Conservation (phyloP, 2,113 vertebrate genomes). For the Scomber scombrus region DNA sequence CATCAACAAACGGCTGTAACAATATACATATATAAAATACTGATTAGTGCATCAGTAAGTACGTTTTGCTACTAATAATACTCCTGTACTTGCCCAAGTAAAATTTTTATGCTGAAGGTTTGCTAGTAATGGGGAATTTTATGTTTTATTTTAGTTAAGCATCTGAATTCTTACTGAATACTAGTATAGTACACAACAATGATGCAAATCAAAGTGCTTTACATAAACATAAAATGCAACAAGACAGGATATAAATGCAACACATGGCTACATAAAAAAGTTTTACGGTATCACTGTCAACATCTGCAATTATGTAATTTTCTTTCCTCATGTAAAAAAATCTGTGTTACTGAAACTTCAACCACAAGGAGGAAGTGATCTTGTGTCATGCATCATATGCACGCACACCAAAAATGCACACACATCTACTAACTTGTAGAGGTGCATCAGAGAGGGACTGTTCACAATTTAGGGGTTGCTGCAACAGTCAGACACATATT, state of each 20-base stretch:
- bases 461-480: constrained; percentile 3
- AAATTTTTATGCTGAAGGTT: not conserved
- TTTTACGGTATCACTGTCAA: not conserved
- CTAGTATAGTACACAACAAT: too few species aligned
- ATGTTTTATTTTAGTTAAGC: too few species aligned
- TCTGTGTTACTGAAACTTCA: not conserved
- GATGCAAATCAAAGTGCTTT: too few species aligned
- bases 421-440: not conserved
- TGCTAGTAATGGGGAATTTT: not conserved
- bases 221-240: too few species aligned
- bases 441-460: constrained; percentile 3
- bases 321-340: not conserved
- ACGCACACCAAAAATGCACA: not conserved
- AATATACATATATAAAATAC: too few species aligned
- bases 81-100: not conserved
- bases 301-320: rapidly evolving
- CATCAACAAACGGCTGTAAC: too few species aligned
- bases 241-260: too few species aligned
- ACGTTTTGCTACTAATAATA: not conserved
- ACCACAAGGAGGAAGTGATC: constrained; percentile 51
- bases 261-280: too few species aligned
- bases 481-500: not conserved
- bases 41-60: not conserved
- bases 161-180: too few species aligned
- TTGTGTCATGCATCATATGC: not conserved